Percentiles rank a stretch among this genome's conserved stretches.
These are phyloP conservation scores for Phthorimaea operculella DNA, from an alignment of 1,140 invertebrate genomes.

Conservation along the genomic window DNA sequence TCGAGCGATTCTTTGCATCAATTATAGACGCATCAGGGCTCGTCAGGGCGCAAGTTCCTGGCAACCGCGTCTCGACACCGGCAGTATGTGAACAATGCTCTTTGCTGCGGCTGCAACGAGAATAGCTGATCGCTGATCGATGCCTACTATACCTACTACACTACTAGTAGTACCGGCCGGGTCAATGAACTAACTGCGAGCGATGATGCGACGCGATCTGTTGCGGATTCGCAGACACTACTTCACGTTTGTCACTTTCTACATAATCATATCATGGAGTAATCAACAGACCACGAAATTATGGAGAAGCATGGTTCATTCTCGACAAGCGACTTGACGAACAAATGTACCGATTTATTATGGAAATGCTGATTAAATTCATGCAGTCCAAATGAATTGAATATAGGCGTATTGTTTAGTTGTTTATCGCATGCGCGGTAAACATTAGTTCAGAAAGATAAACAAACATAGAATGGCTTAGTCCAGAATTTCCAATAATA, in stretches of 20 bases:
- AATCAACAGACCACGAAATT: too few relatives aligned
- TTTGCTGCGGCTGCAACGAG: constrained; percentile 27
- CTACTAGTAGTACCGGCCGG: constrained; percentile 1
- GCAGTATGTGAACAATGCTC: constrained; percentile 58
- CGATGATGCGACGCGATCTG: neutral
- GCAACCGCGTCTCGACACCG: constrained; percentile 50
- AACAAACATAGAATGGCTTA: too few relatives aligned
- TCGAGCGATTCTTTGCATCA: constrained; percentile 46
- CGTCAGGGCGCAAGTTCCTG: constrained; percentile 52
- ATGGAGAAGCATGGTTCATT: too few relatives aligned
- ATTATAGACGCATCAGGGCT: constrained; percentile 40
- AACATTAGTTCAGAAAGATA: neutral
- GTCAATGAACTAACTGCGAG: constrained; percentile 12
- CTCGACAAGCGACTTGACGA: too few relatives aligned
- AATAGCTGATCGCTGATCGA: constrained; percentile 31
- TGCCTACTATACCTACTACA: too few relatives aligned
- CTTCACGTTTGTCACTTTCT: too few relatives aligned
- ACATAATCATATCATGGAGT: too few relatives aligned
- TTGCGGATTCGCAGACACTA: neutral
- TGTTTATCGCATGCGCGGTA: neutral
- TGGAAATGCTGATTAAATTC: neutral
- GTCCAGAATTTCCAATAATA: too few relatives aligned
- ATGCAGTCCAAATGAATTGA: neutral
- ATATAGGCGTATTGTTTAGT: too few relatives aligned
- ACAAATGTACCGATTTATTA: neutral